Base-by-base conservation (phyloP, 2,113 vertebrate species). In the Epinephelus moara region DNA sequence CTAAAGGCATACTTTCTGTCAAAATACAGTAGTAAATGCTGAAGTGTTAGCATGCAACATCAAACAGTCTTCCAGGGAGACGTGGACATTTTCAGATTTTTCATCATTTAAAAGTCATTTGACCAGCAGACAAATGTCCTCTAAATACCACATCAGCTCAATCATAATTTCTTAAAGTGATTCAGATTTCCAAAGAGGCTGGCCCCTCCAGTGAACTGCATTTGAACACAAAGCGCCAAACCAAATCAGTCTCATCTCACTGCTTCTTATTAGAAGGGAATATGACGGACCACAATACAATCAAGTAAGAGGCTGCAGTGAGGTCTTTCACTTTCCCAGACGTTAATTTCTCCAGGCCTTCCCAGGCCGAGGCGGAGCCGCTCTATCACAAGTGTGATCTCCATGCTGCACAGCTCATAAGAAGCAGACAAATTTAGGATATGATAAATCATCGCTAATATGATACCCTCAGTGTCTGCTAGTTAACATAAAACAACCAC, bases 361-460 rank as follows among this genome's bases (percentile, higher is more conserved):
- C 63, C 9, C 4, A 11, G 70, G 40, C 74, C 11, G 33, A 75
- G 66, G 45, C 40, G 2, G 30, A 62, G 57, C 62, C 11, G 73
- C 73, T 70, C 73, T 66, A 80, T 86, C 79, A 18, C 68, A 27
- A 73, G 80, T 76, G 80, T 64, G 77, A 85, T 84, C 86, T 82
- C 71, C 27, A 14, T 12, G 50, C 80, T 59, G 81, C 85, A 64
- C 75, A 71, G 75, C 74, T 86, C 83, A 76, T 79, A 85, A 75
- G 80, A 37, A 83, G 66, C 76, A 49, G 80, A 71, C 85, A 75
- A 67, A 67, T 90, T 80, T 86, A 69, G 71, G 79, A 77, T 62
- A 56, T 68, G 75, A 87, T 89, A 89, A 82, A 90, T 85, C 84
- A 80, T 71, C 13, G 11, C 71, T 88, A 89, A 91, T 84, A 63